Base-by-base conservation (phyloP, 2,113 vertebrate genomes). In the Chaenocephalus aceratus region DNA sequence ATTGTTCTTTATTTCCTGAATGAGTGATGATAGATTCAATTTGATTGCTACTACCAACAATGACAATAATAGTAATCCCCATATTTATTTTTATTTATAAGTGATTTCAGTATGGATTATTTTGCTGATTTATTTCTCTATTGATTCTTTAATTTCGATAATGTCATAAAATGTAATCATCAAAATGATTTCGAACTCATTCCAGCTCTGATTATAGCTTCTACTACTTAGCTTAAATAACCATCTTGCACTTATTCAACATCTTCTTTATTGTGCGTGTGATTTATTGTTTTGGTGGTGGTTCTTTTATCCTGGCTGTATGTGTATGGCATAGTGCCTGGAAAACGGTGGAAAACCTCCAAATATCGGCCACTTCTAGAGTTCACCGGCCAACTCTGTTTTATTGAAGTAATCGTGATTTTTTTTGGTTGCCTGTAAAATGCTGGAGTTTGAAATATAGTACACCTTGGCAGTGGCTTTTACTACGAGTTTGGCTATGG, bases 321-420 rank as follows among this genome's bases (percentile, higher is more conserved):
- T 84, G 79, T 65, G 16, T 64, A 71, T 92, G 88, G 89, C 90
- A 63, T n/a, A 15, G 59, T 76, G 89, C 90, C 87, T 87, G 68
- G 73, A 77, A 77, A 89, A 64, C 1, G 49, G 80, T 87, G 90
- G 88, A 92, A 91, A 90, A 73, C 15, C 11, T 89, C 89, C 88
- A 88, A 73, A 66, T 80, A 83, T 63, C 2, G 49, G 81, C 59
- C 46, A 78, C 82, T 79, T 72, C 71, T 63, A 70, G 62, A 85
- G 80, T 86, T 88, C 62, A 75, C 44, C 69, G 49, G 88, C 91
- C 93, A 88, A 79, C 57, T 76, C 53, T 48, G 18, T 66, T 77
- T 64, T 49, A 46, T 85, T 82, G 84, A 74, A 77, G 72, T 80
- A 67, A 60, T 48, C 3, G 15, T 59, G 67, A 41, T 41, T 41